Evolutionary conservation across 2,113 vertebrate genomes (phyloP).

Genomic region (Vombatus ursinus): DNA sequence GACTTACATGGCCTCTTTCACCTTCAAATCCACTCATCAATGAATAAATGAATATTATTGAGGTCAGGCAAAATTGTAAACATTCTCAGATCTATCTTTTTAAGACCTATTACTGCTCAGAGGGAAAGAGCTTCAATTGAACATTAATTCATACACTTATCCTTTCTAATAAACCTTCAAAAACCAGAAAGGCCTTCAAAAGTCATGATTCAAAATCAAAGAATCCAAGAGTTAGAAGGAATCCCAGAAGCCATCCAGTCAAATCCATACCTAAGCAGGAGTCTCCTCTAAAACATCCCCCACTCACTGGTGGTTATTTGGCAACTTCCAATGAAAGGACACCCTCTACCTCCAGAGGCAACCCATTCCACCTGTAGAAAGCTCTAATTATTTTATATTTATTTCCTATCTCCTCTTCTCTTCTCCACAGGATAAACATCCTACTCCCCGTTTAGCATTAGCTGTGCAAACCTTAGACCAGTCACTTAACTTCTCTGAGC

Average conservation of each 20-base stretch:
- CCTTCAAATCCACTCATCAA: not conserved
- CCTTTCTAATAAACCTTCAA: not conserved
- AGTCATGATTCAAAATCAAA: not conserved
- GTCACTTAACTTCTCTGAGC: not conserved
- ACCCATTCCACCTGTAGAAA: not conserved
- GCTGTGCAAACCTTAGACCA: too few species aligned
- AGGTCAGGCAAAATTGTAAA: not conserved
- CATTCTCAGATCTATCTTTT: too few species aligned
- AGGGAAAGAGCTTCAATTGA: not conserved
- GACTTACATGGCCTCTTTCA: not conserved
- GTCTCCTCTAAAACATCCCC: not conserved
- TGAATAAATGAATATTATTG: not conserved
- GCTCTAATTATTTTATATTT: not conserved
- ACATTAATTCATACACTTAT: not conserved
- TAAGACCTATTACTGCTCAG: not conserved
- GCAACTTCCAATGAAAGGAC: not conserved
- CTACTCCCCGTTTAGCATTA: too few species aligned
- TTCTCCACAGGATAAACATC: not conserved
- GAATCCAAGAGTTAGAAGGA: not conserved
- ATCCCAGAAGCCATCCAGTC: not conserved
- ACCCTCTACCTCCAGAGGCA: not conserved
- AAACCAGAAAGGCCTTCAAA: not conserved
- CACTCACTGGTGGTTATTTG: not conserved
- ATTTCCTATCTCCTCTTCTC: not conserved
- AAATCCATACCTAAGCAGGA: not conserved